Evolutionary conservation across 37 sponge, comb jelly and placozoan species (phyloP), one percentile per base, ranked within the genome.

Genomic region (Diacarnus erythraeanus): DNA sequence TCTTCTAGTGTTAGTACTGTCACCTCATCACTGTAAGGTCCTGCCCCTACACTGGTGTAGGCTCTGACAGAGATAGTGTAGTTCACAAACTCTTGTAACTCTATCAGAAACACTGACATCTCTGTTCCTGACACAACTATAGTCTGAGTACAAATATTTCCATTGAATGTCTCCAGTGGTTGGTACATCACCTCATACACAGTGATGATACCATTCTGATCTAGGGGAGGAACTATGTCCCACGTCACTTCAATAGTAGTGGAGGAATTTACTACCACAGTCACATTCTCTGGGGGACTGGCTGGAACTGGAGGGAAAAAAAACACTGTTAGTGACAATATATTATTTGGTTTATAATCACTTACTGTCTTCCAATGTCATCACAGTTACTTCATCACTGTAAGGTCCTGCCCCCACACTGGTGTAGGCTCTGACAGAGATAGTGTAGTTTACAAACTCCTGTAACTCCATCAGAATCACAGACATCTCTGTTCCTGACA

Each of bases 181-280:
- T 61, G 37, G 34, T 73, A 86, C 64, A 42, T 21, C 18, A 84
- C 63, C 38, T 42, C 51, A 39, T 77, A 76, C 20, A 18, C 35
- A 33, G 71, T 77, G 54, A 84, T 84, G 12, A 51, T 26, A 38
- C 85, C 85, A 84, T 76, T 83, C 42, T 42, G 57, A 38, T 74
- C 75, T 25, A 30, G 8, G 21, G 3, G 9, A 15, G 65, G 75
- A 20, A 82, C 83, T 21, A 34, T 42, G 44, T 30, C 36, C 83
- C 83, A 82, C 2, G n/a, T 15, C 12, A 82, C 83, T 33, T 35
- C n/a, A n/a, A 82, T 76, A 37, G 40, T 3, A 37, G 80, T 80
- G 29, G 68, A 59, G 21, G 80, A 80, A 1, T 34, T 3, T 10
- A 31, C 18, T 5, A 18, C 20, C 5, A 27, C 69, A 35, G 37